A percentile compares a stretch with the other conserved stretches of the same genome.
phyloP scores from a whole-genome alignment of 2,797 vertebrate genomes.

The Megalops cyprinoides region DNA sequence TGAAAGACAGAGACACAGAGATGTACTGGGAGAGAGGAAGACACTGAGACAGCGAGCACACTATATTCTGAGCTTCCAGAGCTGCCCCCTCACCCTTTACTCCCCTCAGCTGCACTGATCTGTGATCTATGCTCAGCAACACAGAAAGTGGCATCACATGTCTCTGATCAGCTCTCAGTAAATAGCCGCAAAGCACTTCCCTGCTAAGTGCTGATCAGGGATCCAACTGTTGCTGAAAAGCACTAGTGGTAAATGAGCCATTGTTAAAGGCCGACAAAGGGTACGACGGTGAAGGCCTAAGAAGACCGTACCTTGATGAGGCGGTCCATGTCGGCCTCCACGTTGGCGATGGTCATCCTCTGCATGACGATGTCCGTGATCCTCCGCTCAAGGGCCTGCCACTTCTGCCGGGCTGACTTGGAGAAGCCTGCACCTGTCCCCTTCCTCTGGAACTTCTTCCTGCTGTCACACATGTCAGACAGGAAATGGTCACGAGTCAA shows the following conservation, averaged over 20 bases:
- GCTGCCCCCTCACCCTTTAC: not conserved
- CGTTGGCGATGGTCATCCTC: slow-evolving; percentile 91
- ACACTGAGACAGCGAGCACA: not conserved
- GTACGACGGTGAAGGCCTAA: not conserved
- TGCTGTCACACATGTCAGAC: slow-evolving; percentile 51
- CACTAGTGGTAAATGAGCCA: too few species aligned
- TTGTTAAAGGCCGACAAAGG: too few species aligned
- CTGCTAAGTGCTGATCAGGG: too few species aligned
- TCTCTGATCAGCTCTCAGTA: too few species aligned
- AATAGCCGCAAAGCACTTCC: too few species aligned
- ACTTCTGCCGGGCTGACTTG: slow-evolving; percentile 90
- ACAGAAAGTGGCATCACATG: not conserved
- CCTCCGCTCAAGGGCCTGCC: slow-evolving; percentile 89
- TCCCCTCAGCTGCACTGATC: not conserved
- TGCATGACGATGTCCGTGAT: slow-evolving; percentile 96
- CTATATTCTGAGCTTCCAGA: too few species aligned
- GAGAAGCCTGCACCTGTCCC: slow-evolving; percentile 80
- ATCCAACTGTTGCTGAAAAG: too few species aligned
- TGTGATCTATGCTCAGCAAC: not conserved
- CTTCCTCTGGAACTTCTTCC: slow-evolving; percentile 90
- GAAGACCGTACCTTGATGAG: slow-evolving; percentile 85
- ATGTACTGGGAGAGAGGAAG: slow-evolving; percentile 37
- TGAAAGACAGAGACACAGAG: not conserved
- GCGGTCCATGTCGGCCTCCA: slow-evolving; percentile 96
- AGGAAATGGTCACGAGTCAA: not conserved